Evolutionary conservation across 1,140 invertebrate genomes (phyloP).

Genomic region (Nasonia giraulti): DNA sequence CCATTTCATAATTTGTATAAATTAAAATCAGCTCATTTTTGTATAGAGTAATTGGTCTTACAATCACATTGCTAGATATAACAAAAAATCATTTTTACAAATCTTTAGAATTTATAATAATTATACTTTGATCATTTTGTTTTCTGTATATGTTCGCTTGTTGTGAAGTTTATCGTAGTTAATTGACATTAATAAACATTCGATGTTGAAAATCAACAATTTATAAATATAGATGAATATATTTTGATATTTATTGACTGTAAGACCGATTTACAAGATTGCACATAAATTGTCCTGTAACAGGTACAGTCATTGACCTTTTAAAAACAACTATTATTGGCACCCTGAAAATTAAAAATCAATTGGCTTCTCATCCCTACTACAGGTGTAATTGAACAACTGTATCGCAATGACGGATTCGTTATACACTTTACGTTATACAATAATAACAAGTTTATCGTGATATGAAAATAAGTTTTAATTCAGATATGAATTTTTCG

Average conservation of each 20-base stretch:
- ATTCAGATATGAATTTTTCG: background rate
- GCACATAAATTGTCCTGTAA: background rate
- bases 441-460: background rate
- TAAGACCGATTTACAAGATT: background rate
- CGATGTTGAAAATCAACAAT: background rate
- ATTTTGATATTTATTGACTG: background rate
- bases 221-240: background rate
- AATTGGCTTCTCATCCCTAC: background rate
- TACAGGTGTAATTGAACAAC: background rate
- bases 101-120: background rate
- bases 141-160: background rate
- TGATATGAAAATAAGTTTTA: background rate
- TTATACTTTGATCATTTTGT: background rate
- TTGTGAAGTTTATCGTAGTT: background rate
- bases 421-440: background rate
- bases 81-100: background rate
- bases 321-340: conserved; percentile 1
- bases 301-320: background rate
- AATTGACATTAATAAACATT: background rate
- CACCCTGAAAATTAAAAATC: background rate
- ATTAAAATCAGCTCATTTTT: background rate
- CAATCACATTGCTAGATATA: background rate
- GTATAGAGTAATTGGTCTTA: background rate
- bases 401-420: background rate
- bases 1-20: background rate